Conservation (phyloP, 2,113 vertebrate genomes). For the Microcebus ravelobensis region DNA sequence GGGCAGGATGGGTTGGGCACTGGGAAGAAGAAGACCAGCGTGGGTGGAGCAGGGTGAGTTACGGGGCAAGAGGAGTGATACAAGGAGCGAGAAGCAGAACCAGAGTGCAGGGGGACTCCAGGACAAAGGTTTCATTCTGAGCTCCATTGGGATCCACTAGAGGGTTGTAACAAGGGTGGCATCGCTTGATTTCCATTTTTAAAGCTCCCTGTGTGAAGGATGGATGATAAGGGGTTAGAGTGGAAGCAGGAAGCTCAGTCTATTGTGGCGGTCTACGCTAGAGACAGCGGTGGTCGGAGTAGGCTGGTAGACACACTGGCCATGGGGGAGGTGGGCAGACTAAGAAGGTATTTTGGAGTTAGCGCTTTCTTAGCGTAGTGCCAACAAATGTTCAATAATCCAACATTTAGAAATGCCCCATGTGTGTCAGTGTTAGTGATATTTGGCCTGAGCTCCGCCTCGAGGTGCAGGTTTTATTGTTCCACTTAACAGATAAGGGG, state of each 20-base stretch:
- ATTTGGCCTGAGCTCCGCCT: neutral
- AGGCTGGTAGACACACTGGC: neutral
- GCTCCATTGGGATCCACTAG: fast-evolving
- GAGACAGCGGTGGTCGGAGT: neutral
- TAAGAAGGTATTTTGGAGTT: neutral
- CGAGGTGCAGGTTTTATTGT: neutral
- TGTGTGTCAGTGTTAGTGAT: fast-evolving
- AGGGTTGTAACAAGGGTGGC: neutral
- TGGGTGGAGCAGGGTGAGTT: neutral
- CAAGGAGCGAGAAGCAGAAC: neutral
- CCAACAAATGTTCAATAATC: neutral
- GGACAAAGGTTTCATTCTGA: neutral
- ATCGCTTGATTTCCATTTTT: neutral
- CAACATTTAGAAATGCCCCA: too few species aligned
- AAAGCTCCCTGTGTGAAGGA: neutral
- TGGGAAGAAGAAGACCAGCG: neutral
- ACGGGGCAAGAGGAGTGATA: neutral
- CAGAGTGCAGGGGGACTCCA: neutral
- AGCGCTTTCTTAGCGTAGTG: neutral
- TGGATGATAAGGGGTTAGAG: neutral
- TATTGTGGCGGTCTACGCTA: neutral
- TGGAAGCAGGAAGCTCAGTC: neutral
- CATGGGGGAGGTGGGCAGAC: neutral
- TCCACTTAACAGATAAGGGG: neutral
- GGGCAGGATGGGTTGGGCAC: neutral